phyloP scores from a whole-genome alignment of 2,113 vertebrate genomes.

The Phycodurus eques region DNA sequence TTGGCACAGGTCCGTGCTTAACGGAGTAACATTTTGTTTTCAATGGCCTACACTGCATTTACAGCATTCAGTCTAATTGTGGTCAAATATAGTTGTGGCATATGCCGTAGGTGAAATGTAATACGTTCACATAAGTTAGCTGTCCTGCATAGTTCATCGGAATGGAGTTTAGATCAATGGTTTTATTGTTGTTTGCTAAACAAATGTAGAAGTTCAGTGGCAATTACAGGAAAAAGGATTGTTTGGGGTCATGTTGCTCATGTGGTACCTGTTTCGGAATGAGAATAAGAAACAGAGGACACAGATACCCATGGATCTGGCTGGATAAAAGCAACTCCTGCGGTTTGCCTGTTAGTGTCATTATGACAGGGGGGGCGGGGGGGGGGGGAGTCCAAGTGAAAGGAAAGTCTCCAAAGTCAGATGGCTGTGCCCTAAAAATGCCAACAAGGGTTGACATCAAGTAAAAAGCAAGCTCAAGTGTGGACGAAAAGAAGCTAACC shows the following conservation, averaged over 20 bases:
- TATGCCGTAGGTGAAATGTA: no score
- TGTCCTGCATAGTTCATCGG: no score
- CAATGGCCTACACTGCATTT: no score
- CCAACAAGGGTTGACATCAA: slow-evolving; percentile 9
- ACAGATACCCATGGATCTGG: background rate
- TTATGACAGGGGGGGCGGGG: background rate
- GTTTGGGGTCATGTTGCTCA: background rate
- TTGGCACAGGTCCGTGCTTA: no score
- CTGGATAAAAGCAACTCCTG: background rate
- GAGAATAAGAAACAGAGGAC: background rate
- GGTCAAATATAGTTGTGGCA: no score
- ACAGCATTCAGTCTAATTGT: no score
- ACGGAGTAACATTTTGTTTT: no score
- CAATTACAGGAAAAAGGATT: background rate
- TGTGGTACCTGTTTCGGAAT: background rate
- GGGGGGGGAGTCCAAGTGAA: no score
- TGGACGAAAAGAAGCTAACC: slow-evolving; percentile 21
- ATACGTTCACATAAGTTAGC: no score
- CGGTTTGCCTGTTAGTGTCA: slow-evolving; percentile 3
- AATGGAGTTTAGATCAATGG: background rate
- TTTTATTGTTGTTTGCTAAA: background rate
- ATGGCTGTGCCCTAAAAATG: background rate
- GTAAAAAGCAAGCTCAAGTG: slow-evolving; percentile 12
- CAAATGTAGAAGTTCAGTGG: background rate
- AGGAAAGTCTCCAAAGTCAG: background rate